A percentile compares a stretch with the other conserved stretches of the same genome.
phyloP scores from a whole-genome alignment of 2,797 vertebrate species.

The Crocidura indochinensis region DNA sequence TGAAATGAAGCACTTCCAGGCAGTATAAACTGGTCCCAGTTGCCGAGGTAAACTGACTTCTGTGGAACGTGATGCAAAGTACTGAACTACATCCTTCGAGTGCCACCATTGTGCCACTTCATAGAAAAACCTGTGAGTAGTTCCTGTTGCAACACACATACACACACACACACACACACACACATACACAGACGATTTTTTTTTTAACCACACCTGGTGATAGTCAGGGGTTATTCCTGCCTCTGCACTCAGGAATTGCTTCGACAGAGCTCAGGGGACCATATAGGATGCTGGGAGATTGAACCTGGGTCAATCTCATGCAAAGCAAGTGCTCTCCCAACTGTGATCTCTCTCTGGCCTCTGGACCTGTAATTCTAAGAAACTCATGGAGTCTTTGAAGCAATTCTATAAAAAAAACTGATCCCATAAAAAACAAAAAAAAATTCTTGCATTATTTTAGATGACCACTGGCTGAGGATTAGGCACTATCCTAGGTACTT shows the following conservation, averaged over 20 bases:
- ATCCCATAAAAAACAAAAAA: constrained; percentile 6
- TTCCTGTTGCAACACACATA: neutral
- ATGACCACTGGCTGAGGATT: neutral
- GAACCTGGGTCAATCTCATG: no score
- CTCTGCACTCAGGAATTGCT: no score
- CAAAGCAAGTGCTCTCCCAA: no score
- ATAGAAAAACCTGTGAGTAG: neutral
- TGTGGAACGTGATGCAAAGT: constrained; percentile 27
- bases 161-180: neutral
- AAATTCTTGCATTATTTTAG: no score
- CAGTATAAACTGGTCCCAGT: neutral
- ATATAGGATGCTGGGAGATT: no score
- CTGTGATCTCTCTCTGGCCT: no score
- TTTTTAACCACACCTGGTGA: no score
- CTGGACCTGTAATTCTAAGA: neutral
- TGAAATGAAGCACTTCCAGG: constrained; percentile 33
- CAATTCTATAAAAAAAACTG: neutral
- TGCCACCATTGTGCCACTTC: neutral
- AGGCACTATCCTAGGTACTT: constrained; percentile 9
- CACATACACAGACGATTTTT: no score
- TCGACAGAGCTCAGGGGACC: no score
- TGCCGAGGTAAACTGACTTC: constrained; percentile 8
- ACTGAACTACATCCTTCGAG: constrained; percentile 28
- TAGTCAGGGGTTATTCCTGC: no score
- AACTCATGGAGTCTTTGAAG: constrained; percentile 18